Evolutionary conservation across 2,113 vertebrate species (phyloP), one percentile per base, ranked within the genome.

Genomic region (Bostrychus sinensis): DNA sequence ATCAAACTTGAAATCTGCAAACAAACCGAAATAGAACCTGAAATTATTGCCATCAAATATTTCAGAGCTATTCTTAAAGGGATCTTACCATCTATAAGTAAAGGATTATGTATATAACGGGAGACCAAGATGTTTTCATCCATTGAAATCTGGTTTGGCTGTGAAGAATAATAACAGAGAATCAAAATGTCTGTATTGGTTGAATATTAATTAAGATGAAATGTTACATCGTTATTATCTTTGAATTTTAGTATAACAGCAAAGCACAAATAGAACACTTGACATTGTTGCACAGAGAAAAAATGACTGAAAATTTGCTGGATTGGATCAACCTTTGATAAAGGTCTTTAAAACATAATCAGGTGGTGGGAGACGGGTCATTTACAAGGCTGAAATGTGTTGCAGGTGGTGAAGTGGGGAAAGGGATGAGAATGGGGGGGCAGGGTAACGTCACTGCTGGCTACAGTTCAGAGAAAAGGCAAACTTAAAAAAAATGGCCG

Each of bases 91-190:
- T 99, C 95, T 66, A 98, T 99, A 59, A 98, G 91, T 14, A 98
- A 80, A 0, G 97, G 96, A 75, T 96, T 96, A 84, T 81, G 95
- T 85, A 98, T 94, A 58, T 98, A 98, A 71, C 95, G 95, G 62
- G 96, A 98, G 73, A 96, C 95, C 86, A 99, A 89, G 74, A 94
- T 95, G 78, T 96, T 98, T 62, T 98, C 96, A 81, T 98, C 96
- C 91, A 95, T 77, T n/a, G 94, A 86, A 78, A 99, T 95, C 89
- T 98, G 95, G 89, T 85, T 97, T 78, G 96, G 95, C 97, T 99
- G 86, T 16, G 56, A 51, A 80, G 12, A 36, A 75, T 0, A 84
- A 60, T 20, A 28, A 32, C 30, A 32, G 30, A 7, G 30, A 51
- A 12, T 22, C n/a, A 13, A 19, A 55, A 32, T n/a, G 30, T 20